Percentiles rank a stretch among this genome's conserved stretches.
Conservation (phyloP, 2,113 vertebrate species). For the Neolamprologus devosi region DNA sequence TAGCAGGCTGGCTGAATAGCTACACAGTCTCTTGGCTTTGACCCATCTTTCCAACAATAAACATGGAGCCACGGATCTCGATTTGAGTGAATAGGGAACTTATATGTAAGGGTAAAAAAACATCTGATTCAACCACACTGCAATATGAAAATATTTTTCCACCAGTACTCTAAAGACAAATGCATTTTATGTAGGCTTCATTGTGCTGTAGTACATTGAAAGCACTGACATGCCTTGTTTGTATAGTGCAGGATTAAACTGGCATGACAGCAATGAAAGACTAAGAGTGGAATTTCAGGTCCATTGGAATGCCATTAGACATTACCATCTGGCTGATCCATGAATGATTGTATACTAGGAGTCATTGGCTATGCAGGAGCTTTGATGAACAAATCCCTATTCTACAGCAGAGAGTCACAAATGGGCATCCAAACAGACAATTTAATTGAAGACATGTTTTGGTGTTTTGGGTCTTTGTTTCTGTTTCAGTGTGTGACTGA, state of each 20-base stretch:
- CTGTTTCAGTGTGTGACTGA: neutral
- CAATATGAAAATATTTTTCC: neutral
- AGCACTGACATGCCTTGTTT: neutral
- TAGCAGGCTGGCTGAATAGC: neutral
- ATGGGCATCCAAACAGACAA: neutral
- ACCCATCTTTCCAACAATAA: neutral
- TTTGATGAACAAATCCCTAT: neutral
- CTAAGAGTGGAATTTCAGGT: slow-evolving; percentile 23
- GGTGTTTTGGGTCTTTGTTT: neutral
- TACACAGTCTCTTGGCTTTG: neutral
- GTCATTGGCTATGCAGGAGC: neutral
- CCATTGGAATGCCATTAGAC: slow-evolving; percentile 37
- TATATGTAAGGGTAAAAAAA: neutral
- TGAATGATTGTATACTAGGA: neutral
- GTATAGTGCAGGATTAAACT: slow-evolving; percentile 27
- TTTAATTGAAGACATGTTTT: neutral
- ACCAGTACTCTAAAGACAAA: neutral
- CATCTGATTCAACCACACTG: neutral
- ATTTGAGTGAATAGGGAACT: neutral
- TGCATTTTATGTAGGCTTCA: neutral
- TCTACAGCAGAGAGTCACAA: neutral
- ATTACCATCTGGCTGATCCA: slow-evolving; percentile 49
- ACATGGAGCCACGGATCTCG: neutral
- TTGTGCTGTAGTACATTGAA: neutral
- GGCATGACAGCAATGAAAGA: slow-evolving; percentile 32